phyloP scores from a whole-genome alignment of 1,140 invertebrate species.

The Ladona fulva region DNA sequence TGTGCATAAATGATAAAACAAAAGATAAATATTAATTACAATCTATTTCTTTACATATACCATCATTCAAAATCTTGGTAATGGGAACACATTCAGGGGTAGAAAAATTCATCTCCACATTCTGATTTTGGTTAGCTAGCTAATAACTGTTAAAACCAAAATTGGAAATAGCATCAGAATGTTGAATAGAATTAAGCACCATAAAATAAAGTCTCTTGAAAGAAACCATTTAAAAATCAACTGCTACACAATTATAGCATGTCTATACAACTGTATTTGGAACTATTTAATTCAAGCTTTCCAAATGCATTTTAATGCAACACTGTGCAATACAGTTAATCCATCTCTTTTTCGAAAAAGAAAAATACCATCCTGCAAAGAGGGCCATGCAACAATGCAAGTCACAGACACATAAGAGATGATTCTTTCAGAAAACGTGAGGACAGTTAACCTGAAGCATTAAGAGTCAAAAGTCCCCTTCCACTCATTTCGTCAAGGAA shows the following conservation, averaged over 20 bases:
- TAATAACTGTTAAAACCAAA: slow-evolving; percentile 13
- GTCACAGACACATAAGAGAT: not conserved
- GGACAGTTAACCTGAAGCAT: not conserved
- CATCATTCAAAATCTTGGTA: not conserved
- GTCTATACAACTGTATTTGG: slow-evolving; percentile 5
- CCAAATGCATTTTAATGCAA: slow-evolving; percentile 10
- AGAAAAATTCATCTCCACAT: slow-evolving; percentile 11
- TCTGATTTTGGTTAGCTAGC: not conserved
- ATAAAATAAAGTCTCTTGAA: slow-evolving; percentile 15
- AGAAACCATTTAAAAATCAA: slow-evolving; percentile 1
- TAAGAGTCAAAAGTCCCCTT: not conserved
- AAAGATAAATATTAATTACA: slow-evolving; percentile 15
- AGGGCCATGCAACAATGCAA: slow-evolving; percentile 2
- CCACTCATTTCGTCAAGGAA: slow-evolving; percentile 4
- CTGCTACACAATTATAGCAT: not conserved
- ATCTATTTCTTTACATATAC: not conserved
- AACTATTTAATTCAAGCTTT: not conserved
- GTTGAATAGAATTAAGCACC: slow-evolving; percentile 16
- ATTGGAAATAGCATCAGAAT: slow-evolving; percentile 17
- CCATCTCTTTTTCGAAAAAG: not conserved
- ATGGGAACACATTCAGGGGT: slow-evolving; percentile 8
- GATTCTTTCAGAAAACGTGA: not conserved
- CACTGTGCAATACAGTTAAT: slow-evolving; percentile 9
- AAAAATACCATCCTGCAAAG: not conserved
- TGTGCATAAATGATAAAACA: slow-evolving; percentile 16